A percentile compares a stretch with the other conserved stretches of the same genome.
phyloP scores from a whole-genome alignment of 2,797 vertebrate genomes.

The Lacerta agilis region DNA sequence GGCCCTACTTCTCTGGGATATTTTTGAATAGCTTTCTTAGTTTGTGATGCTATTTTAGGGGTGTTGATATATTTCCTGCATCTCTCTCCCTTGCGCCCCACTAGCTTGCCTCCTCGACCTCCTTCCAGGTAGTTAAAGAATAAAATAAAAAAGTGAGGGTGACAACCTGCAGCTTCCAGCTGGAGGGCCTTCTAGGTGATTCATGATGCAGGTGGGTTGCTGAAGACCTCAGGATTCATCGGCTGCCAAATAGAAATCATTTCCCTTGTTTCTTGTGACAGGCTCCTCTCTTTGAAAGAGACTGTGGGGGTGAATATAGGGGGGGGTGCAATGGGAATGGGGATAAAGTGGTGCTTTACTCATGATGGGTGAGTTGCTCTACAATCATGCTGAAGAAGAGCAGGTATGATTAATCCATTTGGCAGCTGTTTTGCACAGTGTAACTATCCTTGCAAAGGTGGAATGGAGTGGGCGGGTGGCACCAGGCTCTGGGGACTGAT shows the following conservation, averaged over 20 bases:
- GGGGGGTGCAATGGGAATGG: not conserved
- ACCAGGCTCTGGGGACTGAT: not conserved
- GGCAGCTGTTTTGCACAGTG: slow-evolving; percentile 23
- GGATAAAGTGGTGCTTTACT: slow-evolving; percentile 22
- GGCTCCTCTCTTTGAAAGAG: slow-evolving; percentile 15
- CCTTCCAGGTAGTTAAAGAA: not conserved
- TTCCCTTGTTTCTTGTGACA: not conserved
- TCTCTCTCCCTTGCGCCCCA: not conserved
- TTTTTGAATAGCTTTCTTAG: not conserved
- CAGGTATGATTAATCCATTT: slow-evolving; percentile 42
- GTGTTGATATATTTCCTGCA: not conserved
- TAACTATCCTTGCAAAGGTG: slow-evolving; percentile 25
- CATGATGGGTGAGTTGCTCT: slow-evolving; percentile 15
- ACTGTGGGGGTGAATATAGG: not conserved
- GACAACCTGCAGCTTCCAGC: not conserved
- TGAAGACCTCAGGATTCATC: not conserved
- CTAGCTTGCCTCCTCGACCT: not conserved
- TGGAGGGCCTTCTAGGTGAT: not conserved
- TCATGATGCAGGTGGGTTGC: slow-evolving; percentile 1
- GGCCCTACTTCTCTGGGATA: no score
- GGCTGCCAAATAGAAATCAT: slow-evolving; percentile 34
- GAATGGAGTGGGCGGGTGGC: not conserved
- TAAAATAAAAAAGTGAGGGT: not conserved
- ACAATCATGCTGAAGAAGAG: slow-evolving; percentile 7
- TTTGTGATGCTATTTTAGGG: not conserved